Percentiles rank a stretch among this genome's conserved stretches.
phyloP scores from a whole-genome alignment of 2,797 vertebrate species.

The Acipenser oxyrinchus region DNA sequence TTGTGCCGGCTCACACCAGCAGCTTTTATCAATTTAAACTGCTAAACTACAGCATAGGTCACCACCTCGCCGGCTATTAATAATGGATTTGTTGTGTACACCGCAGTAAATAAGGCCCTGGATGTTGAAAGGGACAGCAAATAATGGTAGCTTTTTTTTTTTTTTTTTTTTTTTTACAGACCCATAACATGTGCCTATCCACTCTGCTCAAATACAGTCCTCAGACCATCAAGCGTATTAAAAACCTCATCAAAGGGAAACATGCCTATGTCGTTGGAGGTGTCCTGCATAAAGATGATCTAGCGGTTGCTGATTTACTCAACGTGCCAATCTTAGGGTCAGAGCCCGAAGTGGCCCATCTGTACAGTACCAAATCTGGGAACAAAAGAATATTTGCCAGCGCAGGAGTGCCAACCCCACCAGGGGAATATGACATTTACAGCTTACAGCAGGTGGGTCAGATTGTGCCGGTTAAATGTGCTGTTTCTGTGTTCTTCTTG shows the following conservation, averaged over 20 bases:
- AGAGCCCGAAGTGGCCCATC: conserved; percentile 63
- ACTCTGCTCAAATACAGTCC: conserved; percentile 82
- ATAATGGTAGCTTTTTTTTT: conserved; percentile 33
- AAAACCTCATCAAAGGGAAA: conserved; percentile 61
- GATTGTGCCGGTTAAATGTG: no score
- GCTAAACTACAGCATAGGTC: conserved; percentile 92
- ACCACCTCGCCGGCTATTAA: conserved; percentile 86
- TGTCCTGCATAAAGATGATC: conserved; percentile 68
- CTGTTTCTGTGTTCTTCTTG: no score
- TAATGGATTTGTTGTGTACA: conserved; percentile 80
- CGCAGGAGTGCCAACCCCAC: conserved; percentile 62
- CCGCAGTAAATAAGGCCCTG: conserved; percentile 61
- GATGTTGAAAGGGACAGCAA: conserved; percentile 47
- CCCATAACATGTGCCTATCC: conserved; percentile 64
- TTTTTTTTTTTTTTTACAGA: conserved; percentile 43
- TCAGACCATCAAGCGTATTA: conserved; percentile 67
- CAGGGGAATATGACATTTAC: conserved; percentile 62
- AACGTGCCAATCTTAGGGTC: conserved; percentile 72
- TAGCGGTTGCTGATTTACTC: conserved; percentile 76
- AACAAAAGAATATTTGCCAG: conserved; percentile 63
- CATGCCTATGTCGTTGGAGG: conserved; percentile 72
- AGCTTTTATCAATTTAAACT: conserved; percentile 98
- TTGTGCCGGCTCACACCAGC: conserved; percentile 83
- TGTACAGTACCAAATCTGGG: conserved; percentile 75
- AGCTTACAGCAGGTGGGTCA: conserved; percentile 63